Conservation (phyloP, 1,140 invertebrate species). For the Medauroidea extradentata region DNA sequence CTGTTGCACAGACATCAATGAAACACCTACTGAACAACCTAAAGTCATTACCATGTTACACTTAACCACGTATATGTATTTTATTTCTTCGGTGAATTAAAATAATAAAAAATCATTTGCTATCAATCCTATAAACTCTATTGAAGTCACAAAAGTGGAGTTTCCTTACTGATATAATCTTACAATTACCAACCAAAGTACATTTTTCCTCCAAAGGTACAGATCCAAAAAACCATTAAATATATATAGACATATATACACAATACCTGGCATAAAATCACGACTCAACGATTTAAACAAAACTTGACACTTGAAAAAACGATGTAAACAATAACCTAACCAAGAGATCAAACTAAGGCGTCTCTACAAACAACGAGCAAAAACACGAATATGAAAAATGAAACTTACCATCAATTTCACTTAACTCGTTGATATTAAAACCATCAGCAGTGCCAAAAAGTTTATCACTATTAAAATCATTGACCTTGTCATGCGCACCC, state of each 20-base stretch:
- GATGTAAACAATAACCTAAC: background rate
- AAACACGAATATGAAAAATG: slow-evolving; percentile 9
- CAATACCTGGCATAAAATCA: background rate
- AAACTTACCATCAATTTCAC: slow-evolving; percentile 38
- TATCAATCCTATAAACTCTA: too few relatives aligned
- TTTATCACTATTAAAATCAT: slow-evolving; percentile 20
- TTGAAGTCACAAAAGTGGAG: too few relatives aligned
- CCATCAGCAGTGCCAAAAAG: slow-evolving; percentile 21
- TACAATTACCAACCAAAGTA: too few relatives aligned
- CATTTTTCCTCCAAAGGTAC: too few relatives aligned
- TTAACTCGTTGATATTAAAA: slow-evolving; percentile 36
- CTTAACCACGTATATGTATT: too few relatives aligned
- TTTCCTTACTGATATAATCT: too few relatives aligned
- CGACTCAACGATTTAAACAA: background rate
- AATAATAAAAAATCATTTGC: too few relatives aligned
- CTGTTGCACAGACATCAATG: too few relatives aligned
- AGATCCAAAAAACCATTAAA: too few relatives aligned
- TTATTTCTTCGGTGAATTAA: too few relatives aligned
- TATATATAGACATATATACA: background rate
- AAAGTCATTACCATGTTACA: too few relatives aligned
- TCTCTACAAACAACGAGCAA: background rate
- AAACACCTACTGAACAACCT: too few relatives aligned
- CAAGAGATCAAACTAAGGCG: background rate
- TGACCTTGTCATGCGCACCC: slow-evolving; percentile 28
- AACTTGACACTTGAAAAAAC: background rate